These are phyloP conservation scores for Euphonia xanthogaster DNA, from an alignment of 2,797 vertebrate genomes.

Conservation along the genomic window DNA sequence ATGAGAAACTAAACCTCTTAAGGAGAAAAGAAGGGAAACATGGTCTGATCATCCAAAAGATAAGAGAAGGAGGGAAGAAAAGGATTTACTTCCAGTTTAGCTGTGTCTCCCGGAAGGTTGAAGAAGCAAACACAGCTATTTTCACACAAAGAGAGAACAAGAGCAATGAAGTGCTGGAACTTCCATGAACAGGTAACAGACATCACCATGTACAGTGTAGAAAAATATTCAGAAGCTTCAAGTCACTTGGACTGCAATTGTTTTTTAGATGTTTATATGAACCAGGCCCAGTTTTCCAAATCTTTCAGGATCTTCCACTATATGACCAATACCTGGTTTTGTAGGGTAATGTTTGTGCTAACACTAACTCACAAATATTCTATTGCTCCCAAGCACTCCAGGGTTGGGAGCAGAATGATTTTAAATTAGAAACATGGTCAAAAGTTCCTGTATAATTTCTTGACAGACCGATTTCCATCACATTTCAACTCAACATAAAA, in stretches of 20 bases:
- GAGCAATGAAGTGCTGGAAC: not conserved
- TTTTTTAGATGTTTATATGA: not conserved
- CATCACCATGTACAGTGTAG: accelerated
- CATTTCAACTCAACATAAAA: not conserved
- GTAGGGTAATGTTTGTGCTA: not conserved
- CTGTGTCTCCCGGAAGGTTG: not conserved
- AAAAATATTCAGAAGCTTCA: not conserved
- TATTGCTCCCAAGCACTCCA: not conserved
- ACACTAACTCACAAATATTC: not conserved
- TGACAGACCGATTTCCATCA: not conserved
- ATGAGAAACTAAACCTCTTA: not conserved
- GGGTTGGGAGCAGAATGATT: not conserved
- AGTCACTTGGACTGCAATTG: not conserved
- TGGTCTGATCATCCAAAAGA: not conserved
- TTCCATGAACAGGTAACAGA: not conserved
- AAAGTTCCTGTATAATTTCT: not conserved
- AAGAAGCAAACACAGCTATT: not conserved
- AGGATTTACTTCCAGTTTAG: not conserved
- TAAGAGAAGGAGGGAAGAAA: not conserved
- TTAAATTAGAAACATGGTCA: not conserved
- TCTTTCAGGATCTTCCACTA: not conserved
- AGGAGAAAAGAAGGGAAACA: not conserved
- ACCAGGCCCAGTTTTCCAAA: not conserved
- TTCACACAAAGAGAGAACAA: not conserved
- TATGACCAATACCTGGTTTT: not conserved